Evolutionary conservation across 1,140 invertebrate species (phyloP).

Genomic region (Rhynchophorus ferrugineus): DNA sequence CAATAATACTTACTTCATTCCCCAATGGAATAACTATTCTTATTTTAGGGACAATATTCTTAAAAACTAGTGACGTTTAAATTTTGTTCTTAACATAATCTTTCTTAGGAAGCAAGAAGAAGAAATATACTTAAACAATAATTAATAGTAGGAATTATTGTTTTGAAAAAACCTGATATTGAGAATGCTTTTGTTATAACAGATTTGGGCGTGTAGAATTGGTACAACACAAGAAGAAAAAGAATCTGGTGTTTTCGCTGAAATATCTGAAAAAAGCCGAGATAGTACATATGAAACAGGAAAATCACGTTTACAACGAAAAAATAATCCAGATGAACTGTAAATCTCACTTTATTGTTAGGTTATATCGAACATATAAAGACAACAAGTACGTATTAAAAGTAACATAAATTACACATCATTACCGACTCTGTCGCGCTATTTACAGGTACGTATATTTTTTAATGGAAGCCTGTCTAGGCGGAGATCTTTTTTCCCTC

Average conservation of each 20-base stretch:
- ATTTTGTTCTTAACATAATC: too few species aligned
- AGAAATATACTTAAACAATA: too few species aligned
- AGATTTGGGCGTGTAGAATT: slow-evolving; percentile 84
- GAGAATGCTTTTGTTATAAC: neutral
- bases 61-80: too few species aligned
- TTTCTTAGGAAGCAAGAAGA: too few species aligned
- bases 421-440: too few species aligned
- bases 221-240: slow-evolving; percentile 51
- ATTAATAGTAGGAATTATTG: too few species aligned
- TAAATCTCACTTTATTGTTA: slow-evolving; percentile 46
- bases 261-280: slow-evolving; percentile 91
- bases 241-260: slow-evolving; percentile 69
- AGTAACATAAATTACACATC: neutral
- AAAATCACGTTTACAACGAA: slow-evolving; percentile 84
- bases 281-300: slow-evolving; percentile 87
- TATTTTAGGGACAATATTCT: too few species aligned
- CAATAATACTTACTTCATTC: too few species aligned
- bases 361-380: slow-evolving; percentile 88
- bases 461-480: slow-evolving; percentile 92
- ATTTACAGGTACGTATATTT: slow-evolving; percentile 80
- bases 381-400: slow-evolving; percentile 70
- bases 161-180: too few species aligned
- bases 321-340: slow-evolving; percentile 83
- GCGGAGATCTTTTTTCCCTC: slow-evolving; percentile 97
- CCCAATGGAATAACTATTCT: too few species aligned